Evolutionary conservation across 2,888 invertebrate species (phyloP).

Genomic region (Serripes groenlandicus): DNA sequence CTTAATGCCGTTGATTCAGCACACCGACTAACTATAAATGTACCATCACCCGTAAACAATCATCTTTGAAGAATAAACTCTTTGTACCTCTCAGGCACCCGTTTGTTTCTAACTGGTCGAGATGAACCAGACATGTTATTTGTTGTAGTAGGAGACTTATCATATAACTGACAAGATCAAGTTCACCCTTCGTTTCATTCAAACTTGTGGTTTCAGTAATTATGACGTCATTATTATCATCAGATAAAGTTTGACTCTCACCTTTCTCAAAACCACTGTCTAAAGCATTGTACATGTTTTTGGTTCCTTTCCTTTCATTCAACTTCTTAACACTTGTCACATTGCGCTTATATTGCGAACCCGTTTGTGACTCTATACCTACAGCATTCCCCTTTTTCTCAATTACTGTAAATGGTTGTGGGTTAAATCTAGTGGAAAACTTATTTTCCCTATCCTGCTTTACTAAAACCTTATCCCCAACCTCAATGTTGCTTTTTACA

Average conservation of each 20-base stretch:
- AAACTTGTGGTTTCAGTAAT: background rate
- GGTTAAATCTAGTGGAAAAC: constrained; percentile 6
- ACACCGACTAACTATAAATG: too few species aligned
- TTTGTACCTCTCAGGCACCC: background rate
- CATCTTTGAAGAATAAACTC: background rate
- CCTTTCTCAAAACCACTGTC: too few species aligned
- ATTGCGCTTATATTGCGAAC: background rate
- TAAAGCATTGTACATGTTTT: too few species aligned
- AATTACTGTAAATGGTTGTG: background rate
- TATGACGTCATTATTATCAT: background rate
- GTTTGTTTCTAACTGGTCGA: background rate
- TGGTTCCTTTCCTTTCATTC: background rate
- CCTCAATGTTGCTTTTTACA: constrained; percentile 4
- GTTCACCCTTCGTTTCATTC: background rate
- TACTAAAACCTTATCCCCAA: constrained; percentile 29
- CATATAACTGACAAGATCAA: background rate
- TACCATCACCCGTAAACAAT: too few species aligned
- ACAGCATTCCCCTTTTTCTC: background rate
- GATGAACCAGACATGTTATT: too few species aligned
- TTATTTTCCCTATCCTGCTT: constrained; percentile 1
- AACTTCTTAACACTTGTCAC: background rate
- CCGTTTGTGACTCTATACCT: background rate
- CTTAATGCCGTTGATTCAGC: too few species aligned
- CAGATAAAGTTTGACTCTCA: background rate
- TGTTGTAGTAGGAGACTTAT: too few species aligned